These are phyloP conservation scores for Drosophila lowei DNA, from an alignment of 1,140 invertebrate genomes.

Conservation along the genomic window DNA sequence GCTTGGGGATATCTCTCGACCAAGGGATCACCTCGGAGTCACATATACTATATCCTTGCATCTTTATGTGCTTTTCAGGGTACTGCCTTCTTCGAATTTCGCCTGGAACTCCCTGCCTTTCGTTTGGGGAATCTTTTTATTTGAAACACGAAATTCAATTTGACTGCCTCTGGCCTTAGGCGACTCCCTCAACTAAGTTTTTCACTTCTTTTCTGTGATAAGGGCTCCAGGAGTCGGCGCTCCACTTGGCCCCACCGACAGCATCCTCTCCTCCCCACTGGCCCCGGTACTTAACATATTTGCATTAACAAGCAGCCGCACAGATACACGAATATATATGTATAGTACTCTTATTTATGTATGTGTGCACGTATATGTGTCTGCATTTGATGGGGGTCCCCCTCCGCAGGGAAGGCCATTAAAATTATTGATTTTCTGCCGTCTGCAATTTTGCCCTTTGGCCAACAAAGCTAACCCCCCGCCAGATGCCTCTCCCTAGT, in stretches of 20 bases:
- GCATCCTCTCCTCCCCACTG: slow-evolving; percentile 3
- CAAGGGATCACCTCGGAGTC: no score
- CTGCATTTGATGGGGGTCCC: slow-evolving; percentile 27
- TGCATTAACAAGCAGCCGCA: slow-evolving; percentile 61
- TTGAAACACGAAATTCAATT: slow-evolving; percentile 58
- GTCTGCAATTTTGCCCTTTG: slow-evolving; percentile 77
- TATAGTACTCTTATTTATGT: slow-evolving; percentile 13
- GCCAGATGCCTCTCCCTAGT: slow-evolving; percentile 2
- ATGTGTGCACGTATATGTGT: slow-evolving; percentile 27
- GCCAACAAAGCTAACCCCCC: slow-evolving; percentile 56
- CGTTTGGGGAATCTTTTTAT: no score
- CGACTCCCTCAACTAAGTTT: slow-evolving; percentile 26
- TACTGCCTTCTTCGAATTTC: neutral
- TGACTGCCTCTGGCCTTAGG: slow-evolving; percentile 52
- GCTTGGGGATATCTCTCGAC: neutral
- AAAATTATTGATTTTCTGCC: slow-evolving; percentile 77
- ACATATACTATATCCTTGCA: neutral
- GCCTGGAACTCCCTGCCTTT: slow-evolving; percentile 8
- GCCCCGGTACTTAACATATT: slow-evolving; percentile 67
- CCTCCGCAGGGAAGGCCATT: slow-evolving; percentile 42
- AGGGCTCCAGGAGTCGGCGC: slow-evolving; percentile 25
- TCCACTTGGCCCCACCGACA: slow-evolving; percentile 22
- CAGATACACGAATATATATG: slow-evolving; percentile 29
- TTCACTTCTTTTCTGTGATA: neutral
- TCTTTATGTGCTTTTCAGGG: slow-evolving; percentile 8